Conservation (phyloP, 1,140 invertebrate genomes). For the Saccostrea glomerata region DNA sequence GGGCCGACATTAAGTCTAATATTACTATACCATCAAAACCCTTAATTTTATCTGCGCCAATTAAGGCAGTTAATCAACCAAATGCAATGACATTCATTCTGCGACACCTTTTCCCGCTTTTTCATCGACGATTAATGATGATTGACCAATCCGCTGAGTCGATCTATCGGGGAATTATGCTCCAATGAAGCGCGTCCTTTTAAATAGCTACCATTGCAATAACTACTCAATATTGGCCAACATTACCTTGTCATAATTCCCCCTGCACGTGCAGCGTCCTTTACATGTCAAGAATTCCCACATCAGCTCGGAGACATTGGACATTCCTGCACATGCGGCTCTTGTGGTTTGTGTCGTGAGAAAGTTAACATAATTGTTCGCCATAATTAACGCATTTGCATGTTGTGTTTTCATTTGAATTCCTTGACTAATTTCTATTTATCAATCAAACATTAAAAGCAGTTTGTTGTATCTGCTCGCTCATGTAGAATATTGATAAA, state of each 20-base stretch:
- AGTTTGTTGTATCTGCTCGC: too few relatives aligned
- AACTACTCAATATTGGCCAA: background rate
- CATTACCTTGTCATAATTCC: background rate
- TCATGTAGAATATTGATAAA: too few relatives aligned
- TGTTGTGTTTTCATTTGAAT: background rate
- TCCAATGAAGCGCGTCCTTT: background rate
- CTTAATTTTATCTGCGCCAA: too few relatives aligned
- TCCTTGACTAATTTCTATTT: background rate
- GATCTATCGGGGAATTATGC: background rate
- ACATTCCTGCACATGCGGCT: background rate
- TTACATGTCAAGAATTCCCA: background rate
- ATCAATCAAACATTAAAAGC: background rate
- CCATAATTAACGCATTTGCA: background rate
- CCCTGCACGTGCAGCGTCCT: background rate
- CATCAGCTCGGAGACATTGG: background rate
- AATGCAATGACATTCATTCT: too few relatives aligned
- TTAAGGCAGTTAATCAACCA: too few relatives aligned
- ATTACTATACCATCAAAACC: too few relatives aligned
- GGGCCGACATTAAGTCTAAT: too few relatives aligned
- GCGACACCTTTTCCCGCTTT: too few relatives aligned
- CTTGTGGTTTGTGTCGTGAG: slow-evolving; percentile 18
- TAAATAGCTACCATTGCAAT: background rate
- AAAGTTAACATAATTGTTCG: background rate
- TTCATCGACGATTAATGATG: background rate
- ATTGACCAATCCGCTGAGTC: background rate